Evolutionary conservation across 2,797 vertebrate species (phyloP).

Genomic region (Periparus ater): DNA sequence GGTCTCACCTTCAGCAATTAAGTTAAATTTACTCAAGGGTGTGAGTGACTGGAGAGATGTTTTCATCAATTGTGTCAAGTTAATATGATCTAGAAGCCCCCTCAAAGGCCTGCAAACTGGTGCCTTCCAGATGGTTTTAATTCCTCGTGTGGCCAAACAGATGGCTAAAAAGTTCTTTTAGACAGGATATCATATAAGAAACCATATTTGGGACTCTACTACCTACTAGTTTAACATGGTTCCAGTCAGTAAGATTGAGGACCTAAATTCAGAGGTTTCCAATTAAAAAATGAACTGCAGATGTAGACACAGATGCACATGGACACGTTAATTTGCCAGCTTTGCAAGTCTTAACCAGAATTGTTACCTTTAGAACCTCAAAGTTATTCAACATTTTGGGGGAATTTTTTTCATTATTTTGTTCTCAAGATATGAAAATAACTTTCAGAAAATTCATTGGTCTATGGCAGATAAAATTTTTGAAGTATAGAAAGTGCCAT

Average conservation of each 20-base stretch:
- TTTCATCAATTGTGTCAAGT: background rate
- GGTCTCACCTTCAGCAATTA: background rate
- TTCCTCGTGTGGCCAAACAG: background rate
- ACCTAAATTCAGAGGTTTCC: background rate
- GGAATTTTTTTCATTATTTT: background rate
- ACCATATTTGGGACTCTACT: background rate
- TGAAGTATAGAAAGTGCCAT: background rate
- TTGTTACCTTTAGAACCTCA: background rate
- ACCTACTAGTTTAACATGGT: background rate
- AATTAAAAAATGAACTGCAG: background rate
- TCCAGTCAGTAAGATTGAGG: background rate
- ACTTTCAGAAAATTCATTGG: background rate
- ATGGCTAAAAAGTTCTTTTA: background rate
- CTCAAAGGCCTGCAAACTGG: background rate
- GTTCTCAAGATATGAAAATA: background rate
- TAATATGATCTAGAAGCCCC: background rate
- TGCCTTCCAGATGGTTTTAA: background rate
- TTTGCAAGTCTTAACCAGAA: background rate
- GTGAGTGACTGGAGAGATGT: background rate
- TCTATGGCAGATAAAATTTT: background rate
- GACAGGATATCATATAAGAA: background rate
- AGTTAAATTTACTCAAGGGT: background rate
- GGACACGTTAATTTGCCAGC: background rate
- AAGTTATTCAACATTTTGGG: background rate
- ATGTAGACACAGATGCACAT: background rate